phyloP scores from a whole-genome alignment of 1,140 invertebrate species.

The Phthorimaea operculella region DNA sequence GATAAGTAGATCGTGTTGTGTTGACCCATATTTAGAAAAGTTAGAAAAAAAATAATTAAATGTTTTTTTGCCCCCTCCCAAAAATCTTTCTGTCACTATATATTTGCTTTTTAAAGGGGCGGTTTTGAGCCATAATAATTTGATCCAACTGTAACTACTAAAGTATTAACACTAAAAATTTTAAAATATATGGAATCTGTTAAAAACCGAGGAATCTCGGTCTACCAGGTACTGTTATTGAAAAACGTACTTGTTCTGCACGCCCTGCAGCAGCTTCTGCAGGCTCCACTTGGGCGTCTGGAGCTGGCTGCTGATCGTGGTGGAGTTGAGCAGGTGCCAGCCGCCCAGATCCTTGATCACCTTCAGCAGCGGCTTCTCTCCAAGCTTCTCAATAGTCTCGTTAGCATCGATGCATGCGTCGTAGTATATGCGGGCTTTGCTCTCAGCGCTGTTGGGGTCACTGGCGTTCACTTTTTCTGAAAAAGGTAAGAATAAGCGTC shows the following conservation, averaged over 20 bases:
- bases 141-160: no score
- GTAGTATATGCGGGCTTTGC: conserved; percentile 92
- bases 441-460: conserved; percentile 73
- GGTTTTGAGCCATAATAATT: no score
- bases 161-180: no score
- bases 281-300: conserved; percentile 74
- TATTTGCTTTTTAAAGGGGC: no score
- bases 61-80: no score
- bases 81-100: no score
- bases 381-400: conserved; percentile 83
- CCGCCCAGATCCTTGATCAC: conserved; percentile 80
- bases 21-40: no score
- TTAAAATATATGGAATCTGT: no score
- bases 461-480: conserved; percentile 47
- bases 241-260: conserved; percentile 79
- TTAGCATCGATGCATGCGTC: conserved; percentile 93
- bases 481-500: conserved; percentile 12
- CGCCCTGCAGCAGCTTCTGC: conserved; percentile 79
- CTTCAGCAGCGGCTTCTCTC: conserved; percentile 80
- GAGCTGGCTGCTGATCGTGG: conserved; percentile 20
- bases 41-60: no score
- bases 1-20: no score
- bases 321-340: conserved; percentile 75
- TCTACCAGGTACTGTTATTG: no score
- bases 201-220: no score